A percentile compares a stretch with the other conserved stretches of the same genome.
Conservation (phyloP, 2,113 vertebrate species). For the Danio rerio region GRCz12tu NC_133190.1:21910501-21911000, state of each 20-base stretch:
- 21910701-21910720: not conserved
- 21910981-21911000: too few species aligned
- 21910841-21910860: too few species aligned
- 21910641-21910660: slow-evolving; percentile 41
- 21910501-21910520: not conserved
- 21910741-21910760: slow-evolving; percentile 11
- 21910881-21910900: too few species aligned
- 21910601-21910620: not conserved
- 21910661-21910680: slow-evolving; percentile 42
- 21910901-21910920: too few species aligned
- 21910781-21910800: slow-evolving; percentile 39
- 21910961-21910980: too few species aligned
- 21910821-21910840: too few species aligned
- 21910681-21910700: slow-evolving; percentile 27
- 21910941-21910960: too few species aligned
- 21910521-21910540: not conserved
- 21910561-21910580: not conserved
- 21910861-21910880: too few species aligned
- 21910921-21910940: too few species aligned
- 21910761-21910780: not conserved
- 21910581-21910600: not conserved
- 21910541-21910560: not conserved
- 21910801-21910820: not conserved
- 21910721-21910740: not conserved
- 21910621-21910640: slow-evolving; percentile 5